Conservation (phyloP, 2,888 invertebrate species). For the Zygothrica quintamaculata region DNA sequence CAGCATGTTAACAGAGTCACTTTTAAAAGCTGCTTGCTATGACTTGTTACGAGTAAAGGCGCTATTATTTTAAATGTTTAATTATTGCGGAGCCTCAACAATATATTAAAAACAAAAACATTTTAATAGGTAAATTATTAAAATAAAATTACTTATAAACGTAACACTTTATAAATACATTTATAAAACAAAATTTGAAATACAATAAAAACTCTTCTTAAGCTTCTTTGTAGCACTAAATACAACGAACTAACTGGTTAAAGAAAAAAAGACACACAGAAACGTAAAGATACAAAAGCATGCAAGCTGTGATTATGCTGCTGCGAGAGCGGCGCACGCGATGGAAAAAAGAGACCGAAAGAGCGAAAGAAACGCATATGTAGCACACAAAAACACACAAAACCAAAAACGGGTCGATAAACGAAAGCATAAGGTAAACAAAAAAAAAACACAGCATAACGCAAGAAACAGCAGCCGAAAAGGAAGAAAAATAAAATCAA, state of each 20-base stretch:
- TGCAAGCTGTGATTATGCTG: slow-evolving; percentile 56
- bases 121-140: too few relatives aligned
- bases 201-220: too few relatives aligned
- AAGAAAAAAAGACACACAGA: background rate
- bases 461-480: slow-evolving; percentile 56
- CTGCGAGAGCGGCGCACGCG: slow-evolving; percentile 48
- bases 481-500: slow-evolving; percentile 69
- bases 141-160: too few relatives aligned
- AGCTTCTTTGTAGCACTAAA: too few relatives aligned
- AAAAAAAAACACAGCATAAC: slow-evolving; percentile 54
- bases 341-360: slow-evolving; percentile 41
- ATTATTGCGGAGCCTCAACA: background rate
- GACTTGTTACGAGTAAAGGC: slow-evolving; percentile 5
- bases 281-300: slow-evolving; percentile 32
- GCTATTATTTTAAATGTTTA: slow-evolving; percentile 32
- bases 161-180: too few relatives aligned
- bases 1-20: slow-evolving; percentile 27
- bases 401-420: slow-evolving; percentile 74
- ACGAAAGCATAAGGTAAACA: slow-evolving; percentile 79
- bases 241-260: slow-evolving; percentile 2
- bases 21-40: slow-evolving; percentile 42
- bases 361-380: slow-evolving; percentile 62
- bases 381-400: slow-evolving; percentile 71
- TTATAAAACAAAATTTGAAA: too few relatives aligned
- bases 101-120: slow-evolving; percentile 5